Conservation (phyloP, 2,113 vertebrate genomes). For the Leptosomus discolor region DNA sequence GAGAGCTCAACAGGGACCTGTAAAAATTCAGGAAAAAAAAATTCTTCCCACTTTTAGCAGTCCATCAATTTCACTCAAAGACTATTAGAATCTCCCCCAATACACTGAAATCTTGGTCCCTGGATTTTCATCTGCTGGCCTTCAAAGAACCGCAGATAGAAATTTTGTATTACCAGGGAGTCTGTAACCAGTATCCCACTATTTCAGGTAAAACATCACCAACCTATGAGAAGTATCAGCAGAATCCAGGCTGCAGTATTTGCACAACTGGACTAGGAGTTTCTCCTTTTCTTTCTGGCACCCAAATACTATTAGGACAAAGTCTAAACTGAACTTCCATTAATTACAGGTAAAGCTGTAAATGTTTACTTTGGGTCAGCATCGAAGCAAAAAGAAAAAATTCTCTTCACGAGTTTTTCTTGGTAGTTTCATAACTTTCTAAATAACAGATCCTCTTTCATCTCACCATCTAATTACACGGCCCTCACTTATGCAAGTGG, state of each 20-base stretch:
- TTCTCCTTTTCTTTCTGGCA: neutral
- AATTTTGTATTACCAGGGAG: neutral
- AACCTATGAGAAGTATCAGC: neutral
- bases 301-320: neutral
- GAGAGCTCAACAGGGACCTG: neutral
- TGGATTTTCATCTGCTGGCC: neutral
- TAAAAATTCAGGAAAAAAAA: neutral
- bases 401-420: neutral
- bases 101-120: neutral
- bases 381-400: neutral
- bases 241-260: neutral
- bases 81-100: neutral
- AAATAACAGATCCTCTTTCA: neutral
- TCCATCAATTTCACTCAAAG: neutral
- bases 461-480: neutral
- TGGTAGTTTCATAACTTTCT: neutral
- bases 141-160: neutral
- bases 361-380: neutral
- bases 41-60: neutral
- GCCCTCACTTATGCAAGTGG: neutral
- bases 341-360: neutral
- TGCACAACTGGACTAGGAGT: neutral
- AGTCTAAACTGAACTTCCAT: neutral
- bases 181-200: neutral
- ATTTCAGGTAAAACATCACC: neutral